Evolutionary conservation across 1,140 invertebrate species (phyloP).

Genomic region (Drosophila saltans): DNA sequence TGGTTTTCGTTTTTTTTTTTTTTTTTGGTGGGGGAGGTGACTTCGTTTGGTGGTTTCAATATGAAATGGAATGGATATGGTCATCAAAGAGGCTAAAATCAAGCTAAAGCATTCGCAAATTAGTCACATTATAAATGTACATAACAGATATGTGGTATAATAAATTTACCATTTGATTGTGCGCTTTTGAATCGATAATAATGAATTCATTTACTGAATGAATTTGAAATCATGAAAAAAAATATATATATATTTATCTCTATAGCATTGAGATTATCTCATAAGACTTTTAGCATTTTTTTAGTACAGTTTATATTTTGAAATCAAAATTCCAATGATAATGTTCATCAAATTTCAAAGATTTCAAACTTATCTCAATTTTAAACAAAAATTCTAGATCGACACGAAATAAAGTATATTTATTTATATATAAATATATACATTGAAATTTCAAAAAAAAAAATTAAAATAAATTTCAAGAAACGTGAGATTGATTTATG

Average conservation of each 20-base stretch:
- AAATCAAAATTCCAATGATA: too few species aligned
- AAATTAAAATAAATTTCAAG: too few species aligned
- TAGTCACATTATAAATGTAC: constrained; percentile 76
- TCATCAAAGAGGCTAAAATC: constrained; percentile 42
- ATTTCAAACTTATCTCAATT: too few species aligned
- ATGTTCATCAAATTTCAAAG: too few species aligned
- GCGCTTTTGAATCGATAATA: constrained; percentile 47
- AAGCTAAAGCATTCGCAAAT: constrained; percentile 45
- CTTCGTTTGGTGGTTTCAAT: constrained; percentile 1
- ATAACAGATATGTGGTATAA: constrained; percentile 62
- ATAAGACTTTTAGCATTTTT: not conserved
- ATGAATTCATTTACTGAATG: constrained; percentile 64
- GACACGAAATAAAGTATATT: too few species aligned
- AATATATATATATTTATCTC: not conserved
- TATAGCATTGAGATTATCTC: constrained; percentile 9
- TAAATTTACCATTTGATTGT: constrained; percentile 64
- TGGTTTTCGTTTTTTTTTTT: not conserved
- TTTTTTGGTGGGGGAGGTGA: not conserved
- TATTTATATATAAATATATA: too few species aligned
- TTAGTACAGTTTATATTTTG: not conserved
- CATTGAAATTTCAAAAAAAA: too few species aligned
- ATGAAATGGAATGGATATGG: constrained; percentile 31
- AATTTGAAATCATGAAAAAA: constrained; percentile 38
- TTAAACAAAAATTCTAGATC: too few species aligned
- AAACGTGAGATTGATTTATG: too few species aligned